These are phyloP conservation scores for Enteromius unitaeniatus DNA, from an alignment of 2,797 vertebrate genomes.

Conservation along the genomic window DNA sequence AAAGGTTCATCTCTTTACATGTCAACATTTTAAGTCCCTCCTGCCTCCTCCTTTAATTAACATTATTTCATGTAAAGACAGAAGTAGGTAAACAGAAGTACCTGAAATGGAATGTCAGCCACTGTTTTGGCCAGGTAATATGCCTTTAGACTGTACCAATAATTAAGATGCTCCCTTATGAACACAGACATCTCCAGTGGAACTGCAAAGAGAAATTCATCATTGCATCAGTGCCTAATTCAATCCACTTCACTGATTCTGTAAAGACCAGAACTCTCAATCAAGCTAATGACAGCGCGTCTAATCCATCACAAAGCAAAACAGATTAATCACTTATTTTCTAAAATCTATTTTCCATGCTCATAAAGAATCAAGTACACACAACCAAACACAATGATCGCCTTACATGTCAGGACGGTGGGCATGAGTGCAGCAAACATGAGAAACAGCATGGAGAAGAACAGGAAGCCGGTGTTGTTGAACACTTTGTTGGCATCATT, in stretches of 20 bases:
- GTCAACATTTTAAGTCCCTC: not conserved
- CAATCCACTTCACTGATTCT: not conserved
- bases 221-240: constrained; percentile 1
- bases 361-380: constrained; percentile 1
- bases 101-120: constrained; percentile 98
- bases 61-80: not conserved
- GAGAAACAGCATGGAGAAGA: constrained; percentile 99
- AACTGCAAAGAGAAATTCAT: constrained; percentile 78
- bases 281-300: not conserved
- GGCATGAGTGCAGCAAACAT: constrained; percentile 99
- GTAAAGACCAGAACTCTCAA: not conserved
- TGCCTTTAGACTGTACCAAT: constrained; percentile 98
- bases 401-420: constrained; percentile 96
- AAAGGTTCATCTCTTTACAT: not conserved
- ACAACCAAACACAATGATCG: constrained; percentile 17
- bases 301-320: constrained; percentile 10
- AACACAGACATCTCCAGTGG: constrained; percentile 97
- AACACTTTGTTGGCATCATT: constrained; percentile 97
- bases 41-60: not conserved
- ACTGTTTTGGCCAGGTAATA: constrained; percentile 98
- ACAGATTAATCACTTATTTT: not conserved
- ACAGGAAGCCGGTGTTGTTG: constrained; percentile 98
- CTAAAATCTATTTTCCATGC: constrained; percentile 22
- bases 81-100: constrained; percentile 63
- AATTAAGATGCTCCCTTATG: constrained; percentile 94